These are phyloP conservation scores for Drosophila micromelanica DNA, from an alignment of 1,140 invertebrate genomes.

Conservation along the genomic window DNA sequence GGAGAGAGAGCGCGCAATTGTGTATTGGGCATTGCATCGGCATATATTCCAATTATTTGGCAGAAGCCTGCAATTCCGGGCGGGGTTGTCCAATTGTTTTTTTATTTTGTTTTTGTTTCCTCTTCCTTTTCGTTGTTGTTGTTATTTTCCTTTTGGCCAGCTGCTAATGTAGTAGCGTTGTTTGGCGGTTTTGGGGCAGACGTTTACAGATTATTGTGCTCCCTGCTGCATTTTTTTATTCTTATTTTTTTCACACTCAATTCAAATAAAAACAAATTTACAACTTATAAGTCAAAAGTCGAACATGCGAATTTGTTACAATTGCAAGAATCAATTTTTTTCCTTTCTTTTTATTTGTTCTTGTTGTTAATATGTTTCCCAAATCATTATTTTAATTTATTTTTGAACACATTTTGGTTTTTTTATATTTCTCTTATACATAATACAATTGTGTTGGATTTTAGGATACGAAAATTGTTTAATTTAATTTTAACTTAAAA, in stretches of 20 bases:
- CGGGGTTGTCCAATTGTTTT: conserved; percentile 12
- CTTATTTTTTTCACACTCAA: conserved; percentile 4
- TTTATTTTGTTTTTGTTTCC: background rate
- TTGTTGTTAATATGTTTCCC: too few relatives aligned
- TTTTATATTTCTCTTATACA: too few relatives aligned
- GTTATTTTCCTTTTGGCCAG: conserved; percentile 32
- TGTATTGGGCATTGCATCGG: conserved; percentile 53
- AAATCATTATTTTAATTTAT: too few relatives aligned
- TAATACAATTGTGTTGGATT: too few relatives aligned
- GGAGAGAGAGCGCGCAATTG: conserved; percentile 2
- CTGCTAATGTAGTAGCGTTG: conserved; percentile 79
- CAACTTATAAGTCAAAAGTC: conserved; percentile 10
- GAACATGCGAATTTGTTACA: background rate
- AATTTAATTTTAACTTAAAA: too few relatives aligned
- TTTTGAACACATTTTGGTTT: too few relatives aligned
- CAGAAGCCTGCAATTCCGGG: conserved; percentile 21
- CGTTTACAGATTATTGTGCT: conserved; percentile 26
- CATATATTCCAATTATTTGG: conserved; percentile 74
- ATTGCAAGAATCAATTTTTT: background rate
- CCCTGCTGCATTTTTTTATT: background rate
- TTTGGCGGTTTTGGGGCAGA: conserved; percentile 67
- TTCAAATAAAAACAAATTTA: conserved; percentile 1
- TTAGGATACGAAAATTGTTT: too few relatives aligned
- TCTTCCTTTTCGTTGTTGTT: background rate
- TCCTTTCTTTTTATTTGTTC: background rate